Evolutionary conservation across 2,888 invertebrate genomes (phyloP).

Genomic region (Synanthedon vespiformis): DNA sequence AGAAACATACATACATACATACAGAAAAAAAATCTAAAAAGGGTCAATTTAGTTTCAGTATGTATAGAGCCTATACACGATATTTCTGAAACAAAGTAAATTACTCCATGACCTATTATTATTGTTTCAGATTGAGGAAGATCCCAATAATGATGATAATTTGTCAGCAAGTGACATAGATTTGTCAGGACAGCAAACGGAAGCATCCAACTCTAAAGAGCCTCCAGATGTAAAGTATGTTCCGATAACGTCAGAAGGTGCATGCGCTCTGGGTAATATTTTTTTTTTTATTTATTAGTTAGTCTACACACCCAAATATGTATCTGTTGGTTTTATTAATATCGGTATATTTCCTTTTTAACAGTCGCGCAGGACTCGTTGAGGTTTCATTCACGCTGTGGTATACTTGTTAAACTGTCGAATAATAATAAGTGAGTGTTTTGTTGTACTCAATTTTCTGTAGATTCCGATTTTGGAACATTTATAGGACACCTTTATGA

Average conservation of each 20-base stretch:
- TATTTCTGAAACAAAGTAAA: too few species aligned
- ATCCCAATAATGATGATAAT: slow-evolving; percentile 44
- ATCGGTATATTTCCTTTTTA: slow-evolving; percentile 6
- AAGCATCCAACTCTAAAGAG: slow-evolving; percentile 19
- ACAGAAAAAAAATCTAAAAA: too few species aligned
- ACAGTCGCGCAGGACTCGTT: slow-evolving; percentile 73
- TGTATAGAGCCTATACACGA: too few species aligned
- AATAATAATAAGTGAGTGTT: slow-evolving; percentile 72
- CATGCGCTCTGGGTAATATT: slow-evolving; percentile 31
- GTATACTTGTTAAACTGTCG: slow-evolving; percentile 87
- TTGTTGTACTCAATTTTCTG: neutral
- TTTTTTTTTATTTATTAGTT: slow-evolving; percentile 1
- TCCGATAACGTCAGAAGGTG: slow-evolving; percentile 32
- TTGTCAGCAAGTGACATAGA: slow-evolving; percentile 35
- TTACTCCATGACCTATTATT: too few species aligned
- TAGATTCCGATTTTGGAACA: neutral
- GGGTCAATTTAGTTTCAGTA: too few species aligned
- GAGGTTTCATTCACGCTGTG: slow-evolving; percentile 89
- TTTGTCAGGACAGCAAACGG: slow-evolving; percentile 16
- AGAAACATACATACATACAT: too few species aligned
- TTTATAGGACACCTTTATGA: too few species aligned
- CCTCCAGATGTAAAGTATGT: slow-evolving; percentile 21
- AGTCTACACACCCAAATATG: neutral
- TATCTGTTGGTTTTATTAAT: neutral
- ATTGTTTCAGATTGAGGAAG: slow-evolving; percentile 32